These are phyloP conservation scores for Tursiops truncatus DNA, from an alignment of 2,113 vertebrate species.

Conservation along the genomic window DNA sequence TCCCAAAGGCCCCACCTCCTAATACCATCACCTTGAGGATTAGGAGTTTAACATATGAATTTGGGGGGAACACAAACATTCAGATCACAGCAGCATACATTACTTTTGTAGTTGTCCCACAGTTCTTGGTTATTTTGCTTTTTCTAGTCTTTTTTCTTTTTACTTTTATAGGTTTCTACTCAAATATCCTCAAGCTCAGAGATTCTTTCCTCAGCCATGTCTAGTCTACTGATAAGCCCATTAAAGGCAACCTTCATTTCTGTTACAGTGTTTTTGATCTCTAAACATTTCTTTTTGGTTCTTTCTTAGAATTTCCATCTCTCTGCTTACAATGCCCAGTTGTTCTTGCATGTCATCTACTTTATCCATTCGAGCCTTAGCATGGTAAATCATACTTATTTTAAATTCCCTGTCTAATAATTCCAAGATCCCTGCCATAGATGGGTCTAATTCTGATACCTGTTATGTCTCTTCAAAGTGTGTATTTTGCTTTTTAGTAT, in stretches of 20 bases:
- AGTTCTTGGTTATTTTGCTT: neutral
- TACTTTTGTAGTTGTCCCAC: neutral
- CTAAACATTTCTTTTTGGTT: neutral
- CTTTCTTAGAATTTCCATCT: neutral
- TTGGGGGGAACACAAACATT: neutral
- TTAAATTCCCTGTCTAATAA: neutral
- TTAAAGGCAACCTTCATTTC: neutral
- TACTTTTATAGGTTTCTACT: neutral
- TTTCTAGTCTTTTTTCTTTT: neutral
- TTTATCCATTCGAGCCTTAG: neutral
- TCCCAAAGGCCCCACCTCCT: neutral
- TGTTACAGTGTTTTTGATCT: neutral
- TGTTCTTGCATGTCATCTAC: neutral
- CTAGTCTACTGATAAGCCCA: neutral
- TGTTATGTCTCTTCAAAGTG: neutral
- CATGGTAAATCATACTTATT: neutral
- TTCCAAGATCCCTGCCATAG: neutral
- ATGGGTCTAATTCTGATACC: neutral
- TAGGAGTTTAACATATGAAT: neutral
- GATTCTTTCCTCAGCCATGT: neutral
- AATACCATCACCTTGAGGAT: neutral
- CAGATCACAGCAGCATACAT: neutral
- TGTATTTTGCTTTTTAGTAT: neutral
- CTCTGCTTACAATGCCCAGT: neutral
- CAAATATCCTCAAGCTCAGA: neutral